Percentiles rank a stretch among this genome's conserved stretches.
Conservation (phyloP, 2,113 vertebrate genomes). For the Nansenia antarctica region DNA sequence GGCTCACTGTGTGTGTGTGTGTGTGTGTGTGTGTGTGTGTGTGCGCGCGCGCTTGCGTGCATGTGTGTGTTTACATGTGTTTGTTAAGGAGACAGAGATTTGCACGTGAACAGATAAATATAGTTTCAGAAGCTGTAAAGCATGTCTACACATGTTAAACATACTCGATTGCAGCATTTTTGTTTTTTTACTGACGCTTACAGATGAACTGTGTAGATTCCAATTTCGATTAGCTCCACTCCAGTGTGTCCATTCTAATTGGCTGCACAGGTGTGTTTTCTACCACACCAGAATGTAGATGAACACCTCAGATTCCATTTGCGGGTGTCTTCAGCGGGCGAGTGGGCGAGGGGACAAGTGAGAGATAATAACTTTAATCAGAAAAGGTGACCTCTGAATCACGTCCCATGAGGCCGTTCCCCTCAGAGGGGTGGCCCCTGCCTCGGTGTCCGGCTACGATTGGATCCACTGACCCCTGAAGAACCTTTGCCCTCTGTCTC, state of each 20-base stretch:
- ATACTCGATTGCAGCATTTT: no score
- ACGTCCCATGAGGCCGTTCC: constrained; percentile 51
- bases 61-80: constrained; percentile 12
- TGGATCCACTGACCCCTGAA: constrained; percentile 74
- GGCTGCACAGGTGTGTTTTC: constrained; percentile 28
- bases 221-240: neutral
- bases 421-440: constrained; percentile 38
- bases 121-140: no score
- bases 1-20: constrained; percentile 12
- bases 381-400: constrained; percentile 49
- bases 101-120: no score
- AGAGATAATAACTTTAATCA: constrained; percentile 69
- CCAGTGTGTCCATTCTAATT: constrained; percentile 21
- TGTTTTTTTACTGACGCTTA: no score
- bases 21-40: constrained; percentile 17
- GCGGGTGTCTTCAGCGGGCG: constrained; percentile 35
- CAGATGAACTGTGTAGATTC: constrained; percentile 14
- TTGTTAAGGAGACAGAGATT: no score
- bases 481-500: constrained; percentile 60
- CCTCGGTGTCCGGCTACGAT: constrained; percentile 57
- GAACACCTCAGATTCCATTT: constrained; percentile 56
- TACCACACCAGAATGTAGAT: constrained; percentile 31
- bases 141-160: no score
- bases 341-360: constrained; percentile 50
- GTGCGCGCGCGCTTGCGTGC: neutral